Base-by-base conservation (phyloP, 2,113 vertebrate genomes). In the Zootoca vivipara region DNA sequence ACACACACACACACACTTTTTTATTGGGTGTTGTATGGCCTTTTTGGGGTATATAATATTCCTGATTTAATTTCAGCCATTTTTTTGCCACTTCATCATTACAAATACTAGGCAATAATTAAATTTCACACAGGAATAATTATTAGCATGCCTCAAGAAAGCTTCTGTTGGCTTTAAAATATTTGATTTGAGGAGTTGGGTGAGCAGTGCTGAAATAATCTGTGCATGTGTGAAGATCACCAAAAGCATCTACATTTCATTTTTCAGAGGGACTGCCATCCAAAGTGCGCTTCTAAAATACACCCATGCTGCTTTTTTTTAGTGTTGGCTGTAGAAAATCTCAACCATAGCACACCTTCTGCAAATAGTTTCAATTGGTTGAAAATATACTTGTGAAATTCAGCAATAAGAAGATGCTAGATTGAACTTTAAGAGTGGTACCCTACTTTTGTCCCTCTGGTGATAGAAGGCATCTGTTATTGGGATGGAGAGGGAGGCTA, bases 101-200 rank as follows among this genome's bases (percentile, higher is more conserved):
- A 83, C 85, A 84, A 90, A 92, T 90, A 79, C 28, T 65, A 78
- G 67, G 40, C 35, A 94, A 89, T 89, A 89, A 92, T 91, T 95
- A 85, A 83, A 92, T 93, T 94, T 94, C 69, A 35, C 73, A 12
- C 75, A 85, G 85, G 67, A 91, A 58, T 92, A 78, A 86, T 93
- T 86, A 94, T 94, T 95, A 95, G 79, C 86, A 89, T 92, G 52
- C 64, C 91, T 46, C 10, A 80, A 94, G 62, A 30, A n/a, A 94
- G 70, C 58, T 89, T 90, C 85, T 73, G 70, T 90, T 94, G 72
- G 82, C 46, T 92, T 93, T 87, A 89, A 94, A 92, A 89, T 89
- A 93, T 83, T 89, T 90, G 86, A 72, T 88, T 80, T 87, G 89
- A 38, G 26, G 33, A 56, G 35, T 1, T 20, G 0, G 82, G n/a